Base-by-base conservation (phyloP, 1,140 invertebrate genomes). In the Eupristina koningsbergeri region DNA sequence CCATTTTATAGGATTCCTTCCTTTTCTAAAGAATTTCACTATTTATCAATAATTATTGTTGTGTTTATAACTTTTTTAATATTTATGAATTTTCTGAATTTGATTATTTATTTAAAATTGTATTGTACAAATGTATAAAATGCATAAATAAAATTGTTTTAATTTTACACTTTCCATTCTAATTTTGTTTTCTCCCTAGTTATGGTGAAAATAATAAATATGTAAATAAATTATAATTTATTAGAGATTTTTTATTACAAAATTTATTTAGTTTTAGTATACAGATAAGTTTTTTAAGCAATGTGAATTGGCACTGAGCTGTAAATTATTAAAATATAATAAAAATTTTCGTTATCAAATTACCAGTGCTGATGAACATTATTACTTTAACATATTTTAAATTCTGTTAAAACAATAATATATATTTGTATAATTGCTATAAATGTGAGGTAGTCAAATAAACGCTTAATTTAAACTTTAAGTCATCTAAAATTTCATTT, bases 71-170 rank as follows among this genome's bases (percentile, higher is more conserved):
- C 45, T 84, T 80, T 80, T 84, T 78, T 84, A 74, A 84, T 80
- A 84, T 80, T 84, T 84, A 79, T 84, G 76, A 79, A 79, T 84
- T 84, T 79, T 78, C 53, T 67, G 76, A 84, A 74, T 79, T 67
- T 53, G 41, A 74, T 79, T 79, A 80, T 84, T 84, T 79, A 84
- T 79, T 80, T 64, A 74, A 74, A 79, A 84, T 79, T 80, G 53
- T 79, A 79, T 47, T 84, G 76, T 84, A 84, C 73, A 84, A 79
- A 79, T 84, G 76, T 84, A 80, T 74, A 79, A 79, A 79, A 74
- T 41, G 53, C 76, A 84, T 67, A 84, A 84, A 84, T 84, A 84
- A 84, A 84, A 84, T 84, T 84, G 76, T 84, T 84, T 84, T 80
- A 84, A 84, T 84, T 84, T 84, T 84, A 84, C 36, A 36, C 22